Base-by-base conservation (phyloP, 2,113 vertebrate genomes). In the Ibidorhyncha struthersii region DNA sequence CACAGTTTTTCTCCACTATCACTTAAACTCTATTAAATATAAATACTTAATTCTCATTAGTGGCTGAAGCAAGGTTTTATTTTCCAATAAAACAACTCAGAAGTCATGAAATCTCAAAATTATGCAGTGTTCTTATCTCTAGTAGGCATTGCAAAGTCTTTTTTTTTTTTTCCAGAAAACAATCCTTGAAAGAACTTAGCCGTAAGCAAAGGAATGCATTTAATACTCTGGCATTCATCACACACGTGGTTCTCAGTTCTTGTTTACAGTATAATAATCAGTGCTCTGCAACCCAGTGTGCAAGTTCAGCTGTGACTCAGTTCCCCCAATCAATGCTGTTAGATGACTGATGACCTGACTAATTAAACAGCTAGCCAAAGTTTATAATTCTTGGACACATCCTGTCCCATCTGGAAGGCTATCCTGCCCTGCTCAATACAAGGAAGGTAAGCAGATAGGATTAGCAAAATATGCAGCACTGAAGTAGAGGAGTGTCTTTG, bases 21-120 rank as follows among this genome's bases (percentile, higher is more conserved):
- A 80, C 76, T 96, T 96, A 96, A 91, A 93, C 47, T 89, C 38
- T 87, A 91, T 95, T 95, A 91, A 97, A 90, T 91, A 96, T 78
- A 96, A 95, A 93, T 96, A 88, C 59, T 93, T 97, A 38, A 47
- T 94, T 95, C 92, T 96, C 67, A 88, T 95, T 89, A 95, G 41
- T 30, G 73, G 72, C 49, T 80, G 72, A 91, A 83, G 34, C 7
- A 73, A 93, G 67, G 43, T 67, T 90, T 97, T 94, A 77, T 94
- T 89, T 96, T 93, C 69, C 72, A 92, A 90, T 63, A 90, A 85
- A 96, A 85, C 55, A 82, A 47, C 5, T 32, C 27, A 91, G 67
- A 83, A 94, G 30, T 92, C 22, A 61, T 34, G 43, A 94, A 92
- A 88, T 89, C 69, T 95, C 91, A 67, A 72, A 90, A 95, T 84